Evolutionary conservation across 2,797 vertebrate genomes (phyloP).

Genomic region (Phoxinus dragarum): DNA sequence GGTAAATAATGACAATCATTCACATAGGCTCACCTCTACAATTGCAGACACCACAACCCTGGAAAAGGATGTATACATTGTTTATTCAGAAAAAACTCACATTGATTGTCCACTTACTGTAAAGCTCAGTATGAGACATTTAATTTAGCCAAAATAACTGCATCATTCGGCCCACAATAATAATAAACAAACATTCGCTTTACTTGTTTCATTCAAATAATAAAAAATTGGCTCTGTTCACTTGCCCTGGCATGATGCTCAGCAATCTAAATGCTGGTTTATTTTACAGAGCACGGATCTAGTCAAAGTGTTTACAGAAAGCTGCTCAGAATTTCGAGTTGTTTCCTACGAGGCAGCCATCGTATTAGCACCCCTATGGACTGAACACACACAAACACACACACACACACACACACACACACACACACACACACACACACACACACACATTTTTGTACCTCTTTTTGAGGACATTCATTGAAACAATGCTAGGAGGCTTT

Average conservation of each 20-base stretch:
- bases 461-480: not conserved
- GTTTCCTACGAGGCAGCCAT: not conserved
- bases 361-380: not conserved
- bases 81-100: not conserved
- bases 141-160: not conserved
- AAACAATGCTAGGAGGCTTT: too few relatives aligned
- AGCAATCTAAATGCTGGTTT: slow-evolving; percentile 8
- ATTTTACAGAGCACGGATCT: slow-evolving; percentile 5
- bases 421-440: too few relatives aligned
- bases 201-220: not conserved
- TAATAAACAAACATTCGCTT: not conserved
- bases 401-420: too few relatives aligned
- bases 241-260: not conserved
- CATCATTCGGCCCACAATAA: not conserved
- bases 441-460: too few relatives aligned
- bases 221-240: not conserved
- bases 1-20: not conserved
- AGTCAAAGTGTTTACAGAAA: slow-evolving; percentile 18
- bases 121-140: not conserved
- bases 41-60: not conserved
- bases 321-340: slow-evolving; percentile 9
- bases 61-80: not conserved
- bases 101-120: not conserved
- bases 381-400: not conserved
- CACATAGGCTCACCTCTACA: not conserved